These are phyloP conservation scores for Anthopleura xanthogrammica DNA, from an alignment of 92 coral and sea anemone species.

Conservation along the genomic window DNA sequence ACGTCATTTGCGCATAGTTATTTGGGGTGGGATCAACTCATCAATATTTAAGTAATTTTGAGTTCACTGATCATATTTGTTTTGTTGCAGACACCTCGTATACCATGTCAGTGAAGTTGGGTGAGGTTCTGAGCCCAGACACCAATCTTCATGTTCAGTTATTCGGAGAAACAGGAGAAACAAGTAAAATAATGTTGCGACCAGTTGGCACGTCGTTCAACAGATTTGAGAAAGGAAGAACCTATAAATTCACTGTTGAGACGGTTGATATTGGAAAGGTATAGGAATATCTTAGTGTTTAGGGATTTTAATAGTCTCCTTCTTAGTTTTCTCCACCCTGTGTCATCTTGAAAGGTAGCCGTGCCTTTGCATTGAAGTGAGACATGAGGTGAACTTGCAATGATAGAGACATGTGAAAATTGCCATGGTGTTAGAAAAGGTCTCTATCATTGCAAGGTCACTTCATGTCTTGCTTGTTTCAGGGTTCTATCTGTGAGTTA, in stretches of 20 bases:
- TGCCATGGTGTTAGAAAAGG: no score
- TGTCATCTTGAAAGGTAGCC: no score
- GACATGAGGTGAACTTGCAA: no score
- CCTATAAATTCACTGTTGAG: conserved; percentile 97
- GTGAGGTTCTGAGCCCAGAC: conserved; percentile 91
- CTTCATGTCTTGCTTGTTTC: no score
- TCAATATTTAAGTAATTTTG: neutral
- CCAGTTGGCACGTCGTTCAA: conserved; percentile 94
- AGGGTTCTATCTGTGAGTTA: no score
- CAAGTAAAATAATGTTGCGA: conserved; percentile 96
- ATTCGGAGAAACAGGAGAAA: conserved; percentile 98
- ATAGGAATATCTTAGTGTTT: neutral
- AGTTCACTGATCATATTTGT: neutral
- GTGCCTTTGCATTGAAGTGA: no score
- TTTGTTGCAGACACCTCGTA: conserved; percentile 73
- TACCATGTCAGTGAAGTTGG: conserved; percentile 95
- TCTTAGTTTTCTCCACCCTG: no score
- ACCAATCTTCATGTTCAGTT: conserved; percentile 92
- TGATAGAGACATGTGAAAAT: no score
- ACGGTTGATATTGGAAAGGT: conserved; percentile 99
- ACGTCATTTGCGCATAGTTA: no score
- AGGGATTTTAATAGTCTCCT: no score
- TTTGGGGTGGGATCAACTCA: neutral
- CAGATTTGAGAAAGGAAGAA: conserved; percentile 94
- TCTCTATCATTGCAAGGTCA: no score